Conservation (phyloP, 1,140 invertebrate genomes). For the Drosophila mauritiana region DNA sequence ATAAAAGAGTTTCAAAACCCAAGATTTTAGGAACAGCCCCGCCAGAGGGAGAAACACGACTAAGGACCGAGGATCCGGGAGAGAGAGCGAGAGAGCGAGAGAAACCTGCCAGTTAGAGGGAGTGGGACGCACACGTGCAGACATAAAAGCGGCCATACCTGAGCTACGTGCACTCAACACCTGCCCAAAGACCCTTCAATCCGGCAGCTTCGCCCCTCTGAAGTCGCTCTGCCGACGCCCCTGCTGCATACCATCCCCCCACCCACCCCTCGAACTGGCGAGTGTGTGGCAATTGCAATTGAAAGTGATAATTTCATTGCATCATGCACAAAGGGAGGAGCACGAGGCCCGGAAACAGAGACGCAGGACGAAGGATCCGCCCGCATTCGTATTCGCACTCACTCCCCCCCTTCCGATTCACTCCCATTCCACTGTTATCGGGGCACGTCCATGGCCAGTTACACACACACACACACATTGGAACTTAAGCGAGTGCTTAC, state of each 20-base stretch:
- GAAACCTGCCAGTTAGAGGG: background rate
- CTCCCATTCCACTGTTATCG: conserved; percentile 23
- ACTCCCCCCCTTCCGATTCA: background rate
- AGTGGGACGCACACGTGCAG: conserved; percentile 34
- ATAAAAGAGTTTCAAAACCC: conserved; percentile 9
- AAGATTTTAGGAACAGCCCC: conserved; percentile 21
- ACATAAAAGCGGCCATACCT: conserved; percentile 48
- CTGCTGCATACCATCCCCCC: background rate
- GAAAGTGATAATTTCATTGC: conserved; percentile 80
- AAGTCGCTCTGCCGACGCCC: background rate
- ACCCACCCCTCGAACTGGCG: conserved; percentile 13
- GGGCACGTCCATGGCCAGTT: conserved; percentile 36
- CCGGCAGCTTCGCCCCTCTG: background rate
- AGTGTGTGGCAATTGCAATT: conserved; percentile 69
- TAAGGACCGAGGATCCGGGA: background rate
- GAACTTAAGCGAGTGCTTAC: background rate
- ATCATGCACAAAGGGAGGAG: conserved; percentile 37
- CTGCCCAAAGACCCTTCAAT: conserved; percentile 33
- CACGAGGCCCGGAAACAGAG: background rate
- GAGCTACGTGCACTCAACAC: conserved; percentile 67
- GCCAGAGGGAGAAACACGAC: background rate
- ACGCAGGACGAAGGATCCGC: background rate
- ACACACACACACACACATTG: conserved; percentile 6
- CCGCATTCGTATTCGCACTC: conserved; percentile 29
- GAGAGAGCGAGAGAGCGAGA: background rate